These are phyloP conservation scores for Diabrotica balteata DNA, from an alignment of 2,888 invertebrate species.

Conservation along the genomic window DNA sequence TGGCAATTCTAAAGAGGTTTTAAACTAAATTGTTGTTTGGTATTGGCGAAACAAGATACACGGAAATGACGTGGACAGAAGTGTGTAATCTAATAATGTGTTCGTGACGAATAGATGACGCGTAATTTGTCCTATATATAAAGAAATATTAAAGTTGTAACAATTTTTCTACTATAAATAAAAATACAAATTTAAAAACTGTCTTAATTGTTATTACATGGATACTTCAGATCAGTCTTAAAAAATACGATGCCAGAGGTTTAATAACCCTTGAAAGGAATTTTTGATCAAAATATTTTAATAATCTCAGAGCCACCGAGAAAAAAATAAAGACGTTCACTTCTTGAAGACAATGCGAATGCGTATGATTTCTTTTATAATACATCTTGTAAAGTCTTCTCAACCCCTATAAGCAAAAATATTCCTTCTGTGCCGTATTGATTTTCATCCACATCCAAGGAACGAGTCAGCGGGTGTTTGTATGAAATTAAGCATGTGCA, in stretches of 20 bases:
- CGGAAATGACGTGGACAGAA: too few species aligned
- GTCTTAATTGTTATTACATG: too few species aligned
- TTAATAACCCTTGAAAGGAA: conserved; percentile 13
- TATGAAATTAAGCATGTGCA: conserved; percentile 59
- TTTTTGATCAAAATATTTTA: conserved; percentile 21
- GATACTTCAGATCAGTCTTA: neutral
- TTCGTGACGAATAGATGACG: too few species aligned
- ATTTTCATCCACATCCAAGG: conserved; percentile 59
- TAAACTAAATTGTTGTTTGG: too few species aligned
- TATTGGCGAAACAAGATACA: too few species aligned
- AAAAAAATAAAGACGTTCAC: conserved; percentile 17
- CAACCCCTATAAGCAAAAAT: conserved; percentile 60
- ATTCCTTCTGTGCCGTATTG: conserved; percentile 61
- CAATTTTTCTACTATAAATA: too few species aligned
- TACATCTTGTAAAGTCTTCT: conserved; percentile 50
- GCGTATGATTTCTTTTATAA: conserved; percentile 49
- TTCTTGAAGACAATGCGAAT: conserved; percentile 31
- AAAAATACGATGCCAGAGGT: neutral
- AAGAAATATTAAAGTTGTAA: too few species aligned
- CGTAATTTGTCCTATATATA: too few species aligned
- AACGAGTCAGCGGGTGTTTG: conserved; percentile 57
- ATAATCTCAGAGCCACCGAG: conserved; percentile 15
- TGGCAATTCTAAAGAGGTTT: too few species aligned
- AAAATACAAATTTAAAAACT: too few species aligned
- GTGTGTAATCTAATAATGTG: too few species aligned